Evolutionary conservation across 2,888 invertebrate species (phyloP), one percentile per base, ranked within the genome.

Genomic region (Charanyca ferruginea): DNA sequence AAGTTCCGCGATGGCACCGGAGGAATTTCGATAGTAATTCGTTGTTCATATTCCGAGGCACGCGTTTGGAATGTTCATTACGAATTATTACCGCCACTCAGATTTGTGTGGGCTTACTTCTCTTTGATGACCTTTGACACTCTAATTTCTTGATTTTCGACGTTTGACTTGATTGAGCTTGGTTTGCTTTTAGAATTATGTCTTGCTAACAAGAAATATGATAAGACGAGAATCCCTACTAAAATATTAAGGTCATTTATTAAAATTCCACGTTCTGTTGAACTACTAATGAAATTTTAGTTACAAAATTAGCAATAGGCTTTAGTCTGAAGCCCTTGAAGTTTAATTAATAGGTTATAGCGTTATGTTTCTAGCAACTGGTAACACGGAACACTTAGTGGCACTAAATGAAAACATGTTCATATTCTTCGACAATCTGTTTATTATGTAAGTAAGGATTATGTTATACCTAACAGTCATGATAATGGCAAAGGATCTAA

Each of bases 41-140:
- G 79, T 84, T 85, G 87, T 88, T 88, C 88, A 89, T 89, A 88
- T 89, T 90, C 87, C 52, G 75, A 65, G 80, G 80, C 88, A 89
- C 89, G 88, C 87, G 84, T 86, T 66, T 59, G 72, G 85, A 87
- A 84, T 86, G 83, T 79, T 85, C 73, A 76, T 81, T 77, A 65
- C 53, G 52, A 84, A 83, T 83, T 84, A 85, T 80, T 80, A 75
- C 78, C 74, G 76, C 75, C 80, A 66, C 83, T 81, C 81, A 83
- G 82, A 86, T 85, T 85, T 85, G 84, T 86, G 78, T 81, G 76
- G 73, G 75, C 79, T 75, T 69, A 74, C 71, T 78, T 75, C 68
- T 66, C 61, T 71, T 72, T 66, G 73, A 82, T 76, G 80, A 65
- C 82, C 79, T 80, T 76, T 71, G 65, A 78, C 69, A 63, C 66